phyloP scores from a whole-genome alignment of 2,797 vertebrate genomes.

The Phoxinus dragarum region DNA sequence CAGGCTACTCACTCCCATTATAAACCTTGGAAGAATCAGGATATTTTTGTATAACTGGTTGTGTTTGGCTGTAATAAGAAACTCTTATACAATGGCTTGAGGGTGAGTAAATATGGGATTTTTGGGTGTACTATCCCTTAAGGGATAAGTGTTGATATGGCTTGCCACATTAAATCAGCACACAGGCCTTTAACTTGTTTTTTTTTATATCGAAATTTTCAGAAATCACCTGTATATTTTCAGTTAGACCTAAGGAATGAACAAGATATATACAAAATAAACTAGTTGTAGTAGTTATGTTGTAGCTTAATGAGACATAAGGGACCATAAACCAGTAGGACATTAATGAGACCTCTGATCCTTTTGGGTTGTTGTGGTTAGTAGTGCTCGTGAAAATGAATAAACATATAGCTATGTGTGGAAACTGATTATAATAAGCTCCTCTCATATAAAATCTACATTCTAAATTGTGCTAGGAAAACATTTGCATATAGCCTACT shows the following conservation, averaged over 20 bases:
- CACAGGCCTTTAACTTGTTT: not conserved
- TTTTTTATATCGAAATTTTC: not conserved
- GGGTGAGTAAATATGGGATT: too few relatives aligned
- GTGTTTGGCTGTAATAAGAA: too few relatives aligned
- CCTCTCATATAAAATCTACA: not conserved
- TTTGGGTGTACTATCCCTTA: too few relatives aligned
- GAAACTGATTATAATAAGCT: not conserved
- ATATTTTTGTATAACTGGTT: too few relatives aligned
- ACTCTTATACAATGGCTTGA: too few relatives aligned
- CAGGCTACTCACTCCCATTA: too few relatives aligned
- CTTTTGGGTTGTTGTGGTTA: not conserved
- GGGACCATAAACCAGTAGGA: not conserved
- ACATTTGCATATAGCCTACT: not conserved
- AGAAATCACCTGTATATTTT: not conserved
- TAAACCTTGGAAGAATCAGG: too few relatives aligned
- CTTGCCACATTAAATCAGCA: not conserved
- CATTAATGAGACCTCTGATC: not conserved
- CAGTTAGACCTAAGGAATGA: not conserved
- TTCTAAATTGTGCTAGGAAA: not conserved
- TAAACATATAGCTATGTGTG: not conserved
- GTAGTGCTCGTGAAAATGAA: not conserved
- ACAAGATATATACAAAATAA: not conserved
- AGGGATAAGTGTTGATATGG: not conserved
- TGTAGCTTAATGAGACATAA: not conserved
- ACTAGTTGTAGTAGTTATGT: not conserved